Evolutionary conservation across 1,140 invertebrate species (phyloP), one percentile per base, ranked within the genome.

Genomic region (Aphelinus atriplicis): DNA sequence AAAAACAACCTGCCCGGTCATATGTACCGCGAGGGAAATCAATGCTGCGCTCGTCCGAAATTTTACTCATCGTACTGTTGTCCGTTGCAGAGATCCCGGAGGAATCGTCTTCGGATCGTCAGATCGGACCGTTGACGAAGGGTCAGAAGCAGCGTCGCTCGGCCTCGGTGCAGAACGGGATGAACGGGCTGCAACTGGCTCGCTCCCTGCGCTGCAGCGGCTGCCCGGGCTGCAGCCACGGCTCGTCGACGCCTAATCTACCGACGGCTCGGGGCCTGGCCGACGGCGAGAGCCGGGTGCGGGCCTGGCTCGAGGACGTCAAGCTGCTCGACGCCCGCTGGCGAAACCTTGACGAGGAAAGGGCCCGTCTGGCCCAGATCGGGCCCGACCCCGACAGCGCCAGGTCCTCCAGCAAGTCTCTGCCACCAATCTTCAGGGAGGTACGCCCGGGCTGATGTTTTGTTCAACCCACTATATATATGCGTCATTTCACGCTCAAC

Each of bases 241-340:
- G 63, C 7, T 76, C 63, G 1, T 56, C 81, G 3, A 76, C 78
- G 3, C 76, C 78, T 2, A 81, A 79, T 61, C 51, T 85, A 6
- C 69, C 82, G 0, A 50, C 69, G 3, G 61, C 83, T 6, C 75
- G 81, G 0, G 81, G 80, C 26, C 65, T 42, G 5, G 79, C 75
- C 7, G 78, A 80, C 4, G 91, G 91, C 3, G 93, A 95, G 75
- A 89, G 86, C 80, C 93, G 94, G 81, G 94, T 95, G 4, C 87
- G 93, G 73, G 92, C 94, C 81, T 94, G 94, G 94, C 81, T 95
- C 45, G 93, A 94, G 82, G 92, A 94, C 81, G 91, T 95, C 10
- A 89, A 82, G 88, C 87, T 80, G 43, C 55, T 80, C 3, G 82
- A 84, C 46, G 50, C 77, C 61, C 80, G 81, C 9, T 82, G 84